Conservation (phyloP, 2,888 invertebrate genomes). For the Apomyelois bistriatella region DNA sequence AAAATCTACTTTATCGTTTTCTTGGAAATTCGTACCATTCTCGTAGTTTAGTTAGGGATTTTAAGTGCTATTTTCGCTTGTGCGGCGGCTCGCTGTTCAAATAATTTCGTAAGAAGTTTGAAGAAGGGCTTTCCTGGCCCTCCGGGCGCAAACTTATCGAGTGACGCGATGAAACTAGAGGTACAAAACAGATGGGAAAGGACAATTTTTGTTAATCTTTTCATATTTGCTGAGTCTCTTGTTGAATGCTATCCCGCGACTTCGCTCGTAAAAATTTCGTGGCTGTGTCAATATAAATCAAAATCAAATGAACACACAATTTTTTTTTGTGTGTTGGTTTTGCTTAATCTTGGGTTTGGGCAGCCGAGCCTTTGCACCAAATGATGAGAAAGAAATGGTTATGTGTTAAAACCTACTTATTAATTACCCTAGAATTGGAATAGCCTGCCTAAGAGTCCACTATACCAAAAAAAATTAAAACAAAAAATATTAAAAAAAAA, state of each 20-base stretch:
- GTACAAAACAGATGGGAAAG: not conserved
- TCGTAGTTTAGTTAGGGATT: conserved; percentile 4
- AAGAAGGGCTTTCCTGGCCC: conserved; percentile 57
- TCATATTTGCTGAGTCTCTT: not conserved
- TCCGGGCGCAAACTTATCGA: conserved; percentile 60
- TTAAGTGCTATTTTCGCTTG: conserved; percentile 42
- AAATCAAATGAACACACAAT: too few species aligned
- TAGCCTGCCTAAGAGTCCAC: too few species aligned
- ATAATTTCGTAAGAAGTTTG: conserved; percentile 72
- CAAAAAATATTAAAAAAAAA: too few species aligned
- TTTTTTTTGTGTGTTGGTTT: too few species aligned
- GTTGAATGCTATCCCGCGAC: not conserved
- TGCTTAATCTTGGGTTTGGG: too few species aligned
- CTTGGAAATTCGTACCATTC: conserved; percentile 13
- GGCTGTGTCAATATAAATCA: too few species aligned
- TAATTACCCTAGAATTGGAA: too few species aligned
- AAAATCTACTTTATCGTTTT: conserved; percentile 40
- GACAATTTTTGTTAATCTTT: not conserved
- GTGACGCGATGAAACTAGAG: conserved; percentile 40
- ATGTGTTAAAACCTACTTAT: too few species aligned
- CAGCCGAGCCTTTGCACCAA: too few species aligned
- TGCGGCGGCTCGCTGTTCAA: conserved; percentile 47
- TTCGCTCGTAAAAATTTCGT: too few species aligned
- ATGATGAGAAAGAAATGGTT: too few species aligned
- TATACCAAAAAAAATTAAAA: too few species aligned